A percentile compares a stretch with the other conserved stretches of the same genome.
phyloP scores from a whole-genome alignment of 2,888 invertebrate genomes.

The Drosophila leonis region DNA sequence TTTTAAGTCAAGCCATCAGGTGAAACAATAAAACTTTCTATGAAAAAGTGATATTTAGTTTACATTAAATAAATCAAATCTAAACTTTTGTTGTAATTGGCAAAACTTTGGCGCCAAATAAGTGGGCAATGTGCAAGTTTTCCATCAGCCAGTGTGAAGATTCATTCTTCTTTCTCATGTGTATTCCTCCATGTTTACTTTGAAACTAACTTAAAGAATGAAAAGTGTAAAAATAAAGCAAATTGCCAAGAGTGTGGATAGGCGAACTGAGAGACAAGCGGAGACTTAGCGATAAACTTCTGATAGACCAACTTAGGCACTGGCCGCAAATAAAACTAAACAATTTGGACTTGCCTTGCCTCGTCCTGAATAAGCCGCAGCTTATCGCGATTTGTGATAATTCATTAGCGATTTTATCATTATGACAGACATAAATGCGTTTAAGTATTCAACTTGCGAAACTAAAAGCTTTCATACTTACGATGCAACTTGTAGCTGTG shows the following conservation, averaged over 20 bases:
- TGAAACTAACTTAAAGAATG: slow-evolving; percentile 51
- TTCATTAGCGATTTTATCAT: slow-evolving; percentile 36
- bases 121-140: slow-evolving; percentile 59
- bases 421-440: slow-evolving; percentile 24
- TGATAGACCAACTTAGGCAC: slow-evolving; percentile 1
- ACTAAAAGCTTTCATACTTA: background rate
- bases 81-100: slow-evolving; percentile 59
- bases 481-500: background rate
- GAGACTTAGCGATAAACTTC: slow-evolving; percentile 21
- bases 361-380: slow-evolving; percentile 18
- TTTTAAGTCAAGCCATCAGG: slow-evolving; percentile 17
- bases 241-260: slow-evolving; percentile 8
- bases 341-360: slow-evolving; percentile 9
- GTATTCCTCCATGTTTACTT: slow-evolving; percentile 56
- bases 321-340: slow-evolving; percentile 38
- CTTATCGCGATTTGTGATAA: slow-evolving; percentile 43
- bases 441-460: slow-evolving; percentile 13
- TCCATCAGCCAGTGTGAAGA: slow-evolving; percentile 22
- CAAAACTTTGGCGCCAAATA: slow-evolving; percentile 73
- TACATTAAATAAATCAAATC: slow-evolving; percentile 66
- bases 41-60: slow-evolving; percentile 36
- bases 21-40: slow-evolving; percentile 13
- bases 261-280: background rate
- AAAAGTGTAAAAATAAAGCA: slow-evolving; percentile 60
- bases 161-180: slow-evolving; percentile 24